Percentiles rank a stretch among this genome's conserved stretches.
Conservation (phyloP, 2,888 invertebrate species). For the Venustoraphidia nigricollis region DNA sequence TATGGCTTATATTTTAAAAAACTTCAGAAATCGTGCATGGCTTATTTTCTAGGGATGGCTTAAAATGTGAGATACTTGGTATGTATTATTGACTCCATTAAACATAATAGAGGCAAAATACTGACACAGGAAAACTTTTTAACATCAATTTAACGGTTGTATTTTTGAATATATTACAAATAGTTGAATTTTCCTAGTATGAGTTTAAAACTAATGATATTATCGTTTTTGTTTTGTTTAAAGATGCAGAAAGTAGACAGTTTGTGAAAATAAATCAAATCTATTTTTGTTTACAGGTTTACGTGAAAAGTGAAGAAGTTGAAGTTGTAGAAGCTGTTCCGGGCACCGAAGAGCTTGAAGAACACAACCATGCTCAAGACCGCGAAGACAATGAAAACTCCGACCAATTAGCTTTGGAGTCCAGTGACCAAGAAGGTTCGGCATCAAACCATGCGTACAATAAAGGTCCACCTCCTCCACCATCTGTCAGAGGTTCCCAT, state of each 20-base stretch:
- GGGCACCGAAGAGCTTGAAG: constrained; percentile 31
- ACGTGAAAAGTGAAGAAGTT: constrained; percentile 33
- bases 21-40: too few relatives aligned
- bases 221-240: too few relatives aligned
- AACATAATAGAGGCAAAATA: too few relatives aligned
- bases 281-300: not conserved
- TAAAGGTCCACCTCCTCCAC: constrained; percentile 30
- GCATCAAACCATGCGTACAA: constrained; percentile 34
- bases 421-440: constrained; percentile 42
- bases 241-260: not conserved
- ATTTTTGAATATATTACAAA: too few relatives aligned
- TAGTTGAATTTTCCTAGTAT: too few relatives aligned
- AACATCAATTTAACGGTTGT: too few relatives aligned
- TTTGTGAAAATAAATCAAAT: not conserved
- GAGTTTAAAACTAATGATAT: too few relatives aligned
- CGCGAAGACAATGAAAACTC: constrained; percentile 39
- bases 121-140: too few relatives aligned
- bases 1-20: too few relatives aligned
- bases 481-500: constrained; percentile 18
- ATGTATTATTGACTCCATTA: too few relatives aligned
- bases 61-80: too few relatives aligned
- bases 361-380: constrained; percentile 30
- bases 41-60: too few relatives aligned
- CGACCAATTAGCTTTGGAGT: constrained; percentile 61
- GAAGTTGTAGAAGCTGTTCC: constrained; percentile 47